Evolutionary conservation across 2,888 invertebrate species (phyloP).

Genomic region (Tromatobia lineatoria): DNA sequence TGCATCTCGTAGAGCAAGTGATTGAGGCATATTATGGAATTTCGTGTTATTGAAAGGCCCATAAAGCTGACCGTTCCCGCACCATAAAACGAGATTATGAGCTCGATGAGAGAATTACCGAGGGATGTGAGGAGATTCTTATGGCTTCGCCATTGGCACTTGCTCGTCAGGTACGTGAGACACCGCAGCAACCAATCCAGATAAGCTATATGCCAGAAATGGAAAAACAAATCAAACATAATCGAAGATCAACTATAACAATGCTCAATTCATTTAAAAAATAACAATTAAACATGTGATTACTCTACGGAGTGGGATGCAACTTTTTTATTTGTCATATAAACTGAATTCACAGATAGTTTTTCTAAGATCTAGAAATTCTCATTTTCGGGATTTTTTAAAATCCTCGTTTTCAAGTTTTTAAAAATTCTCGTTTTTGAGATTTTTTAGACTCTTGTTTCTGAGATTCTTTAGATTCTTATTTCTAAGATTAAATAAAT

Average conservation of each 20-base stretch:
- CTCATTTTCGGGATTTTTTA: no score
- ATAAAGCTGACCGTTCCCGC: conserved; percentile 87
- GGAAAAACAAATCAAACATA: conserved; percentile 49
- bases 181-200: conserved; percentile 86
- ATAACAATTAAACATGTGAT: no score
- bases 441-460: no score
- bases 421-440: no score
- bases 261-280: no score
- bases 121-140: conserved; percentile 83
- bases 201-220: conserved; percentile 82
- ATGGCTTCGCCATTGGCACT: conserved; percentile 85
- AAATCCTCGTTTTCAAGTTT: no score
- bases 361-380: no score
- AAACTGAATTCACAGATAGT: no score
- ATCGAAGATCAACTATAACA: neutral
- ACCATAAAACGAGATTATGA: conserved; percentile 87
- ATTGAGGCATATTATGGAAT: conserved; percentile 86
- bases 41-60: conserved; percentile 87
- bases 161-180: conserved; percentile 86
- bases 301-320: no score
- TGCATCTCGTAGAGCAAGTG: conserved; percentile 86
- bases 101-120: conserved; percentile 85
- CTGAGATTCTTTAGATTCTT: no score
- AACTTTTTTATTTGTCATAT: neutral
- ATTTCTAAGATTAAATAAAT: no score